Percentiles rank a stretch among this genome's conserved stretches.
phyloP scores from a whole-genome alignment of 2,113 vertebrate genomes.

The Cottus gobio region DNA sequence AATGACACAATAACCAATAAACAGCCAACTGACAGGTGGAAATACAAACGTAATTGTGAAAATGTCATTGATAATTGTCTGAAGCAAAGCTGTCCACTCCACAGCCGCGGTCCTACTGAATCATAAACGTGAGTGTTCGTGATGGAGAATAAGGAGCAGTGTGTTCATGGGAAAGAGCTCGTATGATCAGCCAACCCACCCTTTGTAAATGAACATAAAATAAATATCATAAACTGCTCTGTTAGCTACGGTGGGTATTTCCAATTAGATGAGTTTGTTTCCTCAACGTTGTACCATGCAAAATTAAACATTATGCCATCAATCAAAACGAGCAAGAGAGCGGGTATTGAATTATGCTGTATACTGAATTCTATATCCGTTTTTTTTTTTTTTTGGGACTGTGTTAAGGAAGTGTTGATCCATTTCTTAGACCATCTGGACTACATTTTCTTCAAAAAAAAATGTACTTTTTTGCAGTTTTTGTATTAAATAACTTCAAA shows the following conservation, averaged over 20 bases:
- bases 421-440: not conserved
- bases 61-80: not conserved
- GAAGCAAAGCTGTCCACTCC: not conserved
- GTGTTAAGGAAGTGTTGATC: not conserved
- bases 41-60: not conserved
- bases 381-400: not conserved
- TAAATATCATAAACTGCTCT: constrained; percentile 8
- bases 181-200: not conserved
- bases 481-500: not conserved
- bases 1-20: constrained; percentile 5
- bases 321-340: not conserved
- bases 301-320: constrained; percentile 13
- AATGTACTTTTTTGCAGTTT: too few species aligned
- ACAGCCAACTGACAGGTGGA: constrained; percentile 3
- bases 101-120: not conserved
- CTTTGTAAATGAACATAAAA: constrained; percentile 23
- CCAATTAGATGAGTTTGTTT: constrained; percentile 10
- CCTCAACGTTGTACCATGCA: not conserved
- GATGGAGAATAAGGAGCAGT: not conserved
- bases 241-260: not conserved
- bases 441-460: too few species aligned
- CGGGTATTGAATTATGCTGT: constrained; percentile 1
- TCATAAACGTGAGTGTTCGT: constrained; percentile 4
- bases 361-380: constrained; percentile 3
- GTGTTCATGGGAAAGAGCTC: constrained; percentile 1